phyloP scores from a whole-genome alignment of 2,888 invertebrate genomes.

The Andricus curvator region DNA sequence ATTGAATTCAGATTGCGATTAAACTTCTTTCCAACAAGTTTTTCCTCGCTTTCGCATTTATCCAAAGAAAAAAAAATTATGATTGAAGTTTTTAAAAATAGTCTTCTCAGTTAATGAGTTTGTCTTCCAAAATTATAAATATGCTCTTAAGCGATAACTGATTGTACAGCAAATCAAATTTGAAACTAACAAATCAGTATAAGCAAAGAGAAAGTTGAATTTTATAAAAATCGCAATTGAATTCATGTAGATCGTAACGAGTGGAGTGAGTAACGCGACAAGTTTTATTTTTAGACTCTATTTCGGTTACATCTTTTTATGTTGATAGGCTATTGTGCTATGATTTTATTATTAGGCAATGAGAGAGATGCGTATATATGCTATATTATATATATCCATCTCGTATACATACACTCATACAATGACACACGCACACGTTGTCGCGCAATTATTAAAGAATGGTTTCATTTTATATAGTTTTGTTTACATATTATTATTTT shows the following conservation, averaged over 20 bases:
- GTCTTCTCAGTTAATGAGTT: background rate
- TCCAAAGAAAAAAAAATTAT: background rate
- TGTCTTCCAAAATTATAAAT: background rate
- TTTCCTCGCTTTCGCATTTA: background rate
- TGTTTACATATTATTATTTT: constrained; percentile 55
- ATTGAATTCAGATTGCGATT: constrained; percentile 7
- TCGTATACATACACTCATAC: constrained; percentile 37
- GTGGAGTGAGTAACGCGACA: constrained; percentile 1
- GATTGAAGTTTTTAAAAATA: background rate
- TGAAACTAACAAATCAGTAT: background rate
- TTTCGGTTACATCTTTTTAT: constrained; percentile 45
- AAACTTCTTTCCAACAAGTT: background rate
- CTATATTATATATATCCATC: constrained; percentile 44
- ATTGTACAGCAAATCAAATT: background rate
- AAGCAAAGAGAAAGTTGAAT: background rate
- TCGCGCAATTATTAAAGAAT: constrained; percentile 68
- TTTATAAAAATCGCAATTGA: constrained; percentile 34
- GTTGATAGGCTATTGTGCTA: constrained; percentile 61
- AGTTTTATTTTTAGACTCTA: constrained; percentile 42
- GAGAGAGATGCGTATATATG: constrained; percentile 41
- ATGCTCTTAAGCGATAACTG: background rate
- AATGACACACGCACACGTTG: constrained; percentile 56
- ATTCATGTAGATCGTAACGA: constrained; percentile 19
- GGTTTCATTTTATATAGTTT: constrained; percentile 73
- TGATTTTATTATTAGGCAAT: constrained; percentile 60